Evolutionary conservation across 2,888 invertebrate species (phyloP), one percentile per base, ranked within the genome.

Genomic region (Noctuana brunneofusca): DNA sequence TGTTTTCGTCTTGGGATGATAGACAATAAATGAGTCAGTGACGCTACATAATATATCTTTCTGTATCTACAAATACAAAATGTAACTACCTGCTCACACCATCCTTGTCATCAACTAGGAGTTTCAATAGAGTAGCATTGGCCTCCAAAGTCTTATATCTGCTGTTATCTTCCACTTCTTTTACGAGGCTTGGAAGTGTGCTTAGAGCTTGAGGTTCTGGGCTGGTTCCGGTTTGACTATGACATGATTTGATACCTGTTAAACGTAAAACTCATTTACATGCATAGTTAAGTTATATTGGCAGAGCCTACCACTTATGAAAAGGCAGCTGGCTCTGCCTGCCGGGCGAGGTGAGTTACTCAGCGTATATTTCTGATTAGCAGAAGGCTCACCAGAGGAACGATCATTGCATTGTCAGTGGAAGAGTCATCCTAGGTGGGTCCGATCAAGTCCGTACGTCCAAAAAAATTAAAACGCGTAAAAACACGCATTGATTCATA

Each of bases 91-190:
- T 87, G 82, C 87, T 90, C 6, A 91, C 90, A 62, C 91, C 91
- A 75, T 84, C 85, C 69, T 89, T 89, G 57, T 87, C 84, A 64
- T 89, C 84, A 9, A 90, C 90, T 50, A 92, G 75, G 3, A 91
- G 79, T 64, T 89, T 89, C 11, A 91, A 69, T 24, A 92, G 80
- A 0, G 92, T 90, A 2, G 86, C 88, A 67, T 92, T 92, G 9
- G 89, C 91, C 69, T 90, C 87, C 60, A 91, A 70, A 22, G 91
- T 91, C 69, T 91, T 92, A 74, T 92, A 92, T 53, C 89, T 82
- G 65, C 90, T 89, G 75, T 89, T 92, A 71, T 92, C 92, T 72
- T 91, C 89, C 1, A 87, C 86, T 71, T 90, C 90, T 66, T 80
- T 84, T 9, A 81, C 73, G 3, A 89, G 76, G 58, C 79, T 86